Evolutionary conservation across 2,888 invertebrate species (phyloP), one percentile per base, ranked within the genome.

Genomic region (Tachina lurida): DNA sequence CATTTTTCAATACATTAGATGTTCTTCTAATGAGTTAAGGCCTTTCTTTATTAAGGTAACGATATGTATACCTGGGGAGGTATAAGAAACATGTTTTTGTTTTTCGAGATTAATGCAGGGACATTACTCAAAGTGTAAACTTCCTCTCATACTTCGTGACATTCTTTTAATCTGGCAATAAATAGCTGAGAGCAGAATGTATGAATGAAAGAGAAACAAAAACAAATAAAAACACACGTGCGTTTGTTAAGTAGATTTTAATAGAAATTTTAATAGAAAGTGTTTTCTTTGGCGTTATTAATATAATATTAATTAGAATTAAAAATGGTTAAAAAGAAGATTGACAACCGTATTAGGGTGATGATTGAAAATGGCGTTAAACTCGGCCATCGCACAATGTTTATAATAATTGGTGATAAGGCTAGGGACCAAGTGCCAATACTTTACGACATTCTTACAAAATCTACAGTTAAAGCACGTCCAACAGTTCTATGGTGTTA

Each of bases 401-500:
- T 99, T 93, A 95, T 98, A 63, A 94, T 99, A 71, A 97, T 99
- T 52, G 99, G 99, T 3, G 98, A 99, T 91, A 98, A 98, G 94
- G 97, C 97, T 19, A 95, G 96, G 92, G 99, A 99, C 93, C 99
- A 99, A 94, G 98, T 97, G 93, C 98, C 98, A 8, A 97, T 99
- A 91, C 93, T 99, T 5, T 99, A 99, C 94, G 99, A 99, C 91
- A 98, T 99, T 95, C 93, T 99, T 62, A 96, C 98, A 0, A 99
- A 99, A 93, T 97, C 99, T 1, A 95, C 96, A 70, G 96, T 99
- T 0, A 98, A 98, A 93, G 96, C 98, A 0, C 94, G 99, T 56
- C 99, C 99, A 0, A 96, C 96, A 60, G 98, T 99, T 1, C 93
- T 99, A 12, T 99, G 99, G 99, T 99, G 99, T 92, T 99, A 99